Evolutionary conservation across 2,888 invertebrate species (phyloP), one percentile per base, ranked within the genome.

Genomic region (Calliopum simillimum): DNA sequence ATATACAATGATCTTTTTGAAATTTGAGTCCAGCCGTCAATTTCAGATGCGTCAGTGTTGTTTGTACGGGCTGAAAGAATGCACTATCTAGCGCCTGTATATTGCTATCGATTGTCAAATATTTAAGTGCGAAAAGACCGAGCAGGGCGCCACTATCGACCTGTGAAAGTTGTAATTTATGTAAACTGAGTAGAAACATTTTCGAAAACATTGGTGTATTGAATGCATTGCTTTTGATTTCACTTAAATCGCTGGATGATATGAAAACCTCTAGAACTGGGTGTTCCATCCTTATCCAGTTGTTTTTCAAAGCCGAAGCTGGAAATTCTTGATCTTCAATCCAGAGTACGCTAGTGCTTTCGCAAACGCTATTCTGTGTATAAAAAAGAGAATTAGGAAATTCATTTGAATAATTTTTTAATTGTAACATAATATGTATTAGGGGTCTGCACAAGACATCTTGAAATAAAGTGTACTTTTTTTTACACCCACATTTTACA

Each of bases 31-130:
- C 76, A 1, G 74, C 74, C 70, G 79, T 79, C 2, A 85, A 53
- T n/a, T 71, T 73, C 3, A 85, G 68, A 16, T 77, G 76, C 1
- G 71, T 71, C 2, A 85, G 72, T 0, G 81, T 81, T 2, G 75
- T 68, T 68, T 83, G 82, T 0, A 85, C 78, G 0, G 85, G 83
- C 55, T 84, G 84, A 53, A 85, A 75, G 43, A 85, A 79, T 3
- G 78, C 75, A 21, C 80, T 64, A 55, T 77, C 75, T 2, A 83
- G 69, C 0, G 62, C 51, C 0, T 70, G 64, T 6, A 83, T 51
- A 3, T 64, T 70, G 1, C 78, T 76, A 3, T 72, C 74, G 11
- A 85, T 79, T 4, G 76, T 76, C 12, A 85, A 73, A 47, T 77
- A 79, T 16, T 70, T 73, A 1, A 85, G 69, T 0, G 76, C 73